phyloP scores from a whole-genome alignment of 2,797 vertebrate species.

The Micrastur ruficollis region DNA sequence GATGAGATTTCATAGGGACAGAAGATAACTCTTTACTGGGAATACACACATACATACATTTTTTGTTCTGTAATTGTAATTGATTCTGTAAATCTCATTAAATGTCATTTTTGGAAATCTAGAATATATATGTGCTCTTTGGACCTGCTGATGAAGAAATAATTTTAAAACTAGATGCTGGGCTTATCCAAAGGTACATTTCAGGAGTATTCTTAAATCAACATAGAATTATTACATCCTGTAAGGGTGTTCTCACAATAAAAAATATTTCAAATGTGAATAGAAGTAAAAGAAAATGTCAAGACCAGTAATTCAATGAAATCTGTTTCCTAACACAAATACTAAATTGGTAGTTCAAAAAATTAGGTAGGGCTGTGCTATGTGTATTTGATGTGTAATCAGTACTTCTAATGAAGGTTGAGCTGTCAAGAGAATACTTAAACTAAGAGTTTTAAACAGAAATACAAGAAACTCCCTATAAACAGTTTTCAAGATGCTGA shows the following conservation, averaged over 20 bases:
- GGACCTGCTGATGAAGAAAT: not conserved
- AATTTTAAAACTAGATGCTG: not conserved
- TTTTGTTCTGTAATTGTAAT: not conserved
- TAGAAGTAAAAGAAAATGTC: not conserved
- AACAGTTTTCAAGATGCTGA: not conserved
- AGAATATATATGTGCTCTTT: not conserved
- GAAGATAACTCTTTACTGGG: not conserved
- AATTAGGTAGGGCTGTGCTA: not conserved
- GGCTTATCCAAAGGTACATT: not conserved
- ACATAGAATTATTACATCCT: not conserved
- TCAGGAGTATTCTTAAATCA: not conserved
- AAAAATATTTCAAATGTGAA: not conserved
- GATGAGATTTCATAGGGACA: not conserved
- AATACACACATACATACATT: not conserved
- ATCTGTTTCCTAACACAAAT: not conserved
- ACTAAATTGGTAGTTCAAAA: not conserved
- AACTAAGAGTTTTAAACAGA: not conserved
- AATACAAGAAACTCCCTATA: not conserved
- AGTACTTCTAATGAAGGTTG: not conserved
- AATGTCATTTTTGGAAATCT: not conserved
- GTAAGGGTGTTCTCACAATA: not conserved
- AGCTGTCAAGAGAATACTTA: not conserved
- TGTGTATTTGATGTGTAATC: not conserved
- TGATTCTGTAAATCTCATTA: not conserved
- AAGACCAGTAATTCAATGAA: not conserved